Evolutionary conservation across 2,113 vertebrate species (phyloP).

Genomic region (Craseonycteris thonglongyai): DNA sequence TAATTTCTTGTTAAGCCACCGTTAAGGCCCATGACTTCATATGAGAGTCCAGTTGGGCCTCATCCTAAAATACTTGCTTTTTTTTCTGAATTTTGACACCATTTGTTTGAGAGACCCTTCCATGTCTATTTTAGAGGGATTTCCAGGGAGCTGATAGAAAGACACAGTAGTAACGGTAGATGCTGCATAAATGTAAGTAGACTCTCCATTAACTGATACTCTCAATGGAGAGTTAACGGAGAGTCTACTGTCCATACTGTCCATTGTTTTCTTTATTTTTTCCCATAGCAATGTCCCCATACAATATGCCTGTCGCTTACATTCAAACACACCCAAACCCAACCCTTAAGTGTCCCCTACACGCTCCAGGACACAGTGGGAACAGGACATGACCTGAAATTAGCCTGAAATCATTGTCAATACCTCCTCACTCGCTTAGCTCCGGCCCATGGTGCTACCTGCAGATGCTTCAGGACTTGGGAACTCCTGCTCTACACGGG

Average conservation of each 20-base stretch:
- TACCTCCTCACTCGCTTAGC: constrained; percentile 72
- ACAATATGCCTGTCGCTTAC: not conserved
- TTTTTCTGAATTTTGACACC: not conserved
- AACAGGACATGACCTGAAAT: constrained; percentile 76
- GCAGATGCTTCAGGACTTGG: constrained; percentile 73
- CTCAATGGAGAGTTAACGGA: no score
- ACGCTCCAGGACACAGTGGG: constrained; percentile 58
- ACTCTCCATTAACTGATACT: no score
- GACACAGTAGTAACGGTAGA: no score
- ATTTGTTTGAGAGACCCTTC: not conserved
- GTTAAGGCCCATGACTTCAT: not conserved
- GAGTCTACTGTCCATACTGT: no score
- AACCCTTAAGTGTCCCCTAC: constrained; percentile 60
- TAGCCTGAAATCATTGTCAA: constrained; percentile 75
- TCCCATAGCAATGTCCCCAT: not conserved
- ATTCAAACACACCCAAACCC: not conserved
- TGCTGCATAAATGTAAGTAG: no score
- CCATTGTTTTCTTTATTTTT: not conserved
- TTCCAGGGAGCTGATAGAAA: not conserved
- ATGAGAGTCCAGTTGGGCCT: not conserved
- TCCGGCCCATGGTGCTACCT: constrained; percentile 73
- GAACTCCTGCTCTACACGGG: constrained; percentile 53
- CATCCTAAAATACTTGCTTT: not conserved
- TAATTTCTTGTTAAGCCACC: not conserved
- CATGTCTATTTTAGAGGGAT: not conserved